Evolutionary conservation across 2,113 vertebrate species (phyloP), one percentile per base, ranked within the genome.

Genomic region (Glaucomys volans): DNA sequence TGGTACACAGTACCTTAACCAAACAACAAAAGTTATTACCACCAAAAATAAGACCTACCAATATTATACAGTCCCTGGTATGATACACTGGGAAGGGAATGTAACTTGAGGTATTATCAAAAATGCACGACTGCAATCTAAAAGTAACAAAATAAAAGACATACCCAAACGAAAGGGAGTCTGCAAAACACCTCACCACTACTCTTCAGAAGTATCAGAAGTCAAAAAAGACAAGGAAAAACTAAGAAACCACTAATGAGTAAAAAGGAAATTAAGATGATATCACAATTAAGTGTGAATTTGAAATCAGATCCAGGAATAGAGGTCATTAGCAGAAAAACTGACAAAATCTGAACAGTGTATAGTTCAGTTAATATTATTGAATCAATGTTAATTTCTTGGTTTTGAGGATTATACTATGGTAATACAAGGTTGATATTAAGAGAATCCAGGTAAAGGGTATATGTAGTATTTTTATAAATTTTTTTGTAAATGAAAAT

Each of bases 51-150:
- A 92, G 32, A 82, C 40, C 3, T 17, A 57, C 40, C 37, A n/a
- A 17, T 44, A 95, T n/a, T 71, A 79, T n/a, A 40, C 8, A 81
- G 66, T 22, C 7, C 54, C 30, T 24, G 20, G 81, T 26, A 67
- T 9, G 22, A 42, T 13, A 86, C 35, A 75, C 42, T 10, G 35
- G 86, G 32, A 95, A 95, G n/a, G 8, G 40, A 11, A 35, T 30
- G 35, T 18, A 95, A 69, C 47, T 47, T 80, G 22, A 93, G 54
- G 32, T 62, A 90, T 87, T 96, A 37, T 12, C 42, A 77, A 87
- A 91, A 94, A 88, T 37, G 44, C 64, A 79, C 67, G 30, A 47
- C 44, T 47, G 44, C 44, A 47, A 47, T 47, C 44, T 47, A 9
- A 47, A 47, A 59, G 54, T 72, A 75, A 32, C 47, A 47, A 90